These are phyloP conservation scores for Sphenopsis melanotis DNA, from an alignment of 2,797 vertebrate species.

Conservation along the genomic window DNA sequence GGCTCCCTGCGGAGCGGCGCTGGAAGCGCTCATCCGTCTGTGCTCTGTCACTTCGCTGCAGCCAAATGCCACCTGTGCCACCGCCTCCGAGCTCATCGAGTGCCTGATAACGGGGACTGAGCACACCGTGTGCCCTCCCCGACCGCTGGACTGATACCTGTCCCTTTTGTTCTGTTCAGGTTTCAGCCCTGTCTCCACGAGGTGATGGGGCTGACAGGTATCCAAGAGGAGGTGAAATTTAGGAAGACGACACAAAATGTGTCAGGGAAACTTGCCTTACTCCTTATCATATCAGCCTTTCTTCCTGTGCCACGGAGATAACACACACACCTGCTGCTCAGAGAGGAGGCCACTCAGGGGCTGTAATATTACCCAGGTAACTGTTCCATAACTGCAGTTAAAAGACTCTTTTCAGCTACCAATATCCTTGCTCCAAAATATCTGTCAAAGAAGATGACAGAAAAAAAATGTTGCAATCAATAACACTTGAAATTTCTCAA, in stretches of 20 bases:
- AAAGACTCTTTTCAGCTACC: background rate
- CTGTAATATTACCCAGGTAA: background rate
- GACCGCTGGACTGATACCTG: fast-evolving
- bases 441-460: background rate
- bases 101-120: background rate
- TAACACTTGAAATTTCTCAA: background rate
- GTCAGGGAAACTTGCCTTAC: background rate
- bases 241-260: background rate
- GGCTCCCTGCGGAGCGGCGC: background rate
- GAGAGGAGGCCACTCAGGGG: background rate
- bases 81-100: background rate
- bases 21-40: background rate
- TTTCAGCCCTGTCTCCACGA: background rate
- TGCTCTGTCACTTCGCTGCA: fast-evolving
- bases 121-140: background rate
- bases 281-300: background rate
- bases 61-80: background rate
- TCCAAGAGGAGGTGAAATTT: background rate
- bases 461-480: background rate
- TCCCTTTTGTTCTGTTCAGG: background rate
- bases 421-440: background rate
- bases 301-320: background rate
- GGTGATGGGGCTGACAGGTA: background rate
- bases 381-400: background rate
- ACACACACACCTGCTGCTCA: background rate